phyloP scores from a whole-genome alignment of 2,888 invertebrate species.

The Ormyrus thymus region DNA sequence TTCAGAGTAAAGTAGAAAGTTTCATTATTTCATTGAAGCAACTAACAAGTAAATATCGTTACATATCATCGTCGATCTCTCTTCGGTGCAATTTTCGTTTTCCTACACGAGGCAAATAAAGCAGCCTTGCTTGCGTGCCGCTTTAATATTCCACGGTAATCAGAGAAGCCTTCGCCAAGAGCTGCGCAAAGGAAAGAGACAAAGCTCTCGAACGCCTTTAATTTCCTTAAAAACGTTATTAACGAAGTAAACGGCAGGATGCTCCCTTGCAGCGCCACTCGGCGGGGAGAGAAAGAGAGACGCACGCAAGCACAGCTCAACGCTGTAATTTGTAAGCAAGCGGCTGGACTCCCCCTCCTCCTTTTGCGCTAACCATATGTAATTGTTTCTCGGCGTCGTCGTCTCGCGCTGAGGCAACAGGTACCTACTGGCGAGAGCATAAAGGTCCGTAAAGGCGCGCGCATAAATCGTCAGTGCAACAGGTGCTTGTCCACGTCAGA shows the following conservation, averaged over 20 bases:
- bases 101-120: too few species aligned
- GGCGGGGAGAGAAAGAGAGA: slow-evolving; percentile 17
- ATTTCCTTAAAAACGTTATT: slow-evolving; percentile 42
- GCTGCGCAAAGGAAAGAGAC: too few species aligned
- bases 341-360: slow-evolving; percentile 20
- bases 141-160: too few species aligned
- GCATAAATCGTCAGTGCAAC: slow-evolving; percentile 43
- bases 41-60: too few species aligned
- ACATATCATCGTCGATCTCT: too few species aligned
- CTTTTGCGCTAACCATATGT: slow-evolving; percentile 46
- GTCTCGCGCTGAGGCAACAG: neutral
- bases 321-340: slow-evolving; percentile 51
- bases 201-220: neutral
- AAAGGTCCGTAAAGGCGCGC: slow-evolving; percentile 29
- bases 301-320: slow-evolving; percentile 20
- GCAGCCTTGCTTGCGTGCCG: too few species aligned
- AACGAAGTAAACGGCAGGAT: neutral
- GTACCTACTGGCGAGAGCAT: neutral
- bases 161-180: too few species aligned
- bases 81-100: too few species aligned
- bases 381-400: slow-evolving; percentile 50
- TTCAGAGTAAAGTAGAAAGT: too few species aligned
- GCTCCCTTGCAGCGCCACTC: neutral
- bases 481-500: slow-evolving; percentile 30
- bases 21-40: too few species aligned